A percentile compares a stretch with the other conserved stretches of the same genome.
phyloP scores from a whole-genome alignment of 2,113 vertebrate species.

The Scomber colias region DNA sequence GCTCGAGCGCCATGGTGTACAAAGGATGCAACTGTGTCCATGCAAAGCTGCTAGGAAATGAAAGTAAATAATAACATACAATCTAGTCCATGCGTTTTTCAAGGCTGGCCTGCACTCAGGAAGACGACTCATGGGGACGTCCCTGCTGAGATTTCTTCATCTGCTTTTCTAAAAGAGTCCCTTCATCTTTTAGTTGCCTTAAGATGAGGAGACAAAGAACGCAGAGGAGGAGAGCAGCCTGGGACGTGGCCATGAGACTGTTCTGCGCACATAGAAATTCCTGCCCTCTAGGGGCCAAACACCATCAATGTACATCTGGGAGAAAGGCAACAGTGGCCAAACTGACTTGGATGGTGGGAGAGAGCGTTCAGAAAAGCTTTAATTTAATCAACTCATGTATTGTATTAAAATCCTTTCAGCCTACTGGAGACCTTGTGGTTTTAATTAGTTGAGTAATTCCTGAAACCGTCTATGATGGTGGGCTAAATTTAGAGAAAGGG shows the following conservation, averaged over 20 bases:
- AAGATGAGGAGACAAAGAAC: conserved; percentile 8
- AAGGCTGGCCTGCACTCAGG: conserved; percentile 36
- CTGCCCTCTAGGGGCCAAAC: conserved; percentile 68
- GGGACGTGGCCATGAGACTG: conserved; percentile 13
- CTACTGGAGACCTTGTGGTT: neutral
- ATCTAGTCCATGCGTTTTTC: conserved; percentile 42
- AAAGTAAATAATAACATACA: conserved; percentile 57
- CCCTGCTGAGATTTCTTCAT: conserved; percentile 4
- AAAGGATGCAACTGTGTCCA: conserved; percentile 46
- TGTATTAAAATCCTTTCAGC: neutral
- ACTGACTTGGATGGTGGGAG: conserved; percentile 17
- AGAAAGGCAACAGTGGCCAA: conserved; percentile 46
- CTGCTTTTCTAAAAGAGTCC: conserved; percentile 22
- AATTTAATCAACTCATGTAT: conserved; percentile 7
- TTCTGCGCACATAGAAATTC: conserved; percentile 27
- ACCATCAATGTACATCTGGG: conserved; percentile 58
- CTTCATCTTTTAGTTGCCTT: conserved; percentile 19
- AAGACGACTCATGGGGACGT: conserved; percentile 30
- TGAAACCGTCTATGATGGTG: neutral
- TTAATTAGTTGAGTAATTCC: neutral
- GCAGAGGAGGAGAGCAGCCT: conserved; percentile 9
- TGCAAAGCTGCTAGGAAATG: conserved; percentile 61
- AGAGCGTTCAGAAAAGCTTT: conserved; percentile 21
- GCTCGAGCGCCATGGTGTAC: conserved; percentile 40
- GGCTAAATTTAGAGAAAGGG: conserved; percentile 15